phyloP scores from a whole-genome alignment of 2,113 vertebrate species.

The Sinocyclocheilus grahami region DNA sequence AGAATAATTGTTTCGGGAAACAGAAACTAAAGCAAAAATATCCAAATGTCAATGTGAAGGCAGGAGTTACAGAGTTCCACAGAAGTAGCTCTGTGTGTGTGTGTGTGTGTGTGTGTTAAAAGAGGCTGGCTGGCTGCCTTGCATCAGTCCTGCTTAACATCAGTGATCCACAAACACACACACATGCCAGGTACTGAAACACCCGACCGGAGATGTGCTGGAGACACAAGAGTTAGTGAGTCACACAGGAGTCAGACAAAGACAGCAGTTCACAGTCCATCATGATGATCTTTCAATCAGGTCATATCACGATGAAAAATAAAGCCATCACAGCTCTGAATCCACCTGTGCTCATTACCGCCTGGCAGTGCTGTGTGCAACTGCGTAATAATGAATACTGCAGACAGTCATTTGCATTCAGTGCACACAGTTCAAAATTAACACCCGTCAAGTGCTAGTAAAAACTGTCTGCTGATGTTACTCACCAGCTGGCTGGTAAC shows the following conservation, averaged over 20 bases:
- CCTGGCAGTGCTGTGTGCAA: not conserved
- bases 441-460: not conserved
- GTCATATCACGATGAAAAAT: not conserved
- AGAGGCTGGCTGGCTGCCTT: constrained; percentile 41
- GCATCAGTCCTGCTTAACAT: constrained; percentile 54
- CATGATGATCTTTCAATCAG: not conserved
- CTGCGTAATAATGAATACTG: constrained; percentile 7
- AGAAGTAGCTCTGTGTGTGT: constrained; percentile 15
- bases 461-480: not conserved
- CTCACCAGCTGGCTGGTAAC: not conserved
- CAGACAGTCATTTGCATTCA: constrained; percentile 16
- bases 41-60: not conserved
- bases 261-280: constrained; percentile 14
- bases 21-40: not conserved
- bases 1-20: constrained; percentile 37
- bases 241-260: not conserved
- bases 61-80: not conserved
- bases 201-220: constrained; percentile 12
- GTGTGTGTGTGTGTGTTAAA: constrained; percentile 20
- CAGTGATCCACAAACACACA: constrained; percentile 39
- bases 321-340: not conserved
- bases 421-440: not conserved
- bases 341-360: not conserved
- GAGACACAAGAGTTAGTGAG: constrained; percentile 33
- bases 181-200: constrained; percentile 3